Evolutionary conservation across 2,888 invertebrate genomes (phyloP), one percentile per base, ranked within the genome.

Genomic region (Eupeodes latifasciatus): DNA sequence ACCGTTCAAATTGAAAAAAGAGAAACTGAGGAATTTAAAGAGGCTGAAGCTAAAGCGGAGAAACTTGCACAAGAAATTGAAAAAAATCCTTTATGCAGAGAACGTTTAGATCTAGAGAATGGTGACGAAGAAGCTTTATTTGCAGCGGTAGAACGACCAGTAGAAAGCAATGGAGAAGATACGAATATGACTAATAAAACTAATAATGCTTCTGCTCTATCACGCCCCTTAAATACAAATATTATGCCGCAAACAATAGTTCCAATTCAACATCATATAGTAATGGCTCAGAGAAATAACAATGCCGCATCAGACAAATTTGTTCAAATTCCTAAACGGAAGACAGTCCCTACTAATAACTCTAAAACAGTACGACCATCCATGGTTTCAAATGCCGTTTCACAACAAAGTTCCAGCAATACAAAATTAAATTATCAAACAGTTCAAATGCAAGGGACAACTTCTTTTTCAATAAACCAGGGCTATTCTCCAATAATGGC

Each of bases 31-130:
- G 98, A 98, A 92, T 98, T 96, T 91, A 96, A 96, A 89, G 94
- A 94, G 86, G 94, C 94, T 64, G 94, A 93, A 90, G 93, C 93
- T 14, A 96, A 97, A 92, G 99, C 99, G 0, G 96, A 97, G 69
- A 96, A 96, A 92, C 96, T 99, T 89, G 99, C 99, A 0, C 96
- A 96, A 61, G 99, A 99, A 94, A 99, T 99, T 89, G 99, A 99
- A 93, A 96, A 95, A 91, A 97, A 97, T 91, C 96, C 97, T 1
- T 94, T 95, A 78, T 97, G 98, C 92, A 97, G 96, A 92, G 96
- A 96, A 53, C 95, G 98, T 89, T 95, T 96, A 69, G 98, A 97
- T 90, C 93, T 98, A 51, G 98, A 99, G 94, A 99, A 99, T 94
- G 98, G 98, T 0, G 98, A 98, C 92, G 98, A 98, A 92, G 98